Evolutionary conservation across 2,113 vertebrate species (phyloP).

Genomic region (Trogon melanurus): DNA sequence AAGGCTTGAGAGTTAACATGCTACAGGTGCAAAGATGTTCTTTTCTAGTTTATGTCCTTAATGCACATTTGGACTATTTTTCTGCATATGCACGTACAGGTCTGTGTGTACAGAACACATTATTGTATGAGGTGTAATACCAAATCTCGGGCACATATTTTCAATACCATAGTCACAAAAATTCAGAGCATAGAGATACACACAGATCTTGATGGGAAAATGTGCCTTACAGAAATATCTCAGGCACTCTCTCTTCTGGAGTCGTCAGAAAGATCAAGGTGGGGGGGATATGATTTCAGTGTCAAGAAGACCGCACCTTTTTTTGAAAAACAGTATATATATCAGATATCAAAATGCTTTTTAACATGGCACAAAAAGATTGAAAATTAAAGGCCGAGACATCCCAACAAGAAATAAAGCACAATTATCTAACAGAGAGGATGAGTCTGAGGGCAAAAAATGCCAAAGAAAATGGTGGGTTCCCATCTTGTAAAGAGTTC

Average conservation of each 20-base stretch:
- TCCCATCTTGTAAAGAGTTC: background rate
- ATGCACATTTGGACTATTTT: background rate
- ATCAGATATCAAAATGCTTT: constrained; percentile 25
- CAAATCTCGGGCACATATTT: background rate
- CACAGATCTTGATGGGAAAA: background rate
- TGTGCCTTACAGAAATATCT: background rate
- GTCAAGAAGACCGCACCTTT: background rate
- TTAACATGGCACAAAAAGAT: background rate
- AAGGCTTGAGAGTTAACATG: background rate
- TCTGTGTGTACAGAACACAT: background rate
- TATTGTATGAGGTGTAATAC: background rate
- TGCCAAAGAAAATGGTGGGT: background rate
- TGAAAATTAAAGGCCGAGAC: constrained; percentile 1
- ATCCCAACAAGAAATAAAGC: background rate
- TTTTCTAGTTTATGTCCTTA: background rate
- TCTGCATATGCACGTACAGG: background rate
- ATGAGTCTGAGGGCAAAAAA: background rate
- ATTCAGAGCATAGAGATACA: background rate
- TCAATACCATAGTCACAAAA: background rate
- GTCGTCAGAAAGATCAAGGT: background rate
- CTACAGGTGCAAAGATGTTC: background rate
- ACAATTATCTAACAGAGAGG: background rate
- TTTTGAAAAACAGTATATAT: background rate
- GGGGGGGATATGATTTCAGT: background rate
- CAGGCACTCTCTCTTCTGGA: background rate